Evolutionary conservation across 2,113 vertebrate genomes (phyloP), one percentile per base, ranked within the genome.

Genomic region (Oxygymnocypris stewartii): DNA sequence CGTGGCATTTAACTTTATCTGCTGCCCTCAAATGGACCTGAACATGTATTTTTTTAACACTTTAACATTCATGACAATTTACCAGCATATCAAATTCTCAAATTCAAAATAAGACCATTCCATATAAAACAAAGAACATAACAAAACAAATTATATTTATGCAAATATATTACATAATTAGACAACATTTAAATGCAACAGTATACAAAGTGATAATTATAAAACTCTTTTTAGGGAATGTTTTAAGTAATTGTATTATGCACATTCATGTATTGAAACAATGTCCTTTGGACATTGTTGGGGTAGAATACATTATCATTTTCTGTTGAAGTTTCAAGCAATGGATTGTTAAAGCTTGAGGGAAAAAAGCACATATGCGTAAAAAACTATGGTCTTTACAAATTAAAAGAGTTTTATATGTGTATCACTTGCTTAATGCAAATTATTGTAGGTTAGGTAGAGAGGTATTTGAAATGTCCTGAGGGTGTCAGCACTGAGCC

Each of bases 21-120:
- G 83, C 69, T 88, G 87, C 87, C 87, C 77, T 85, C 87, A 75
- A 51, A 79, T 44, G n/a, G n/a, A n/a, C n/a, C n/a, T n/a, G n/a
- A n/a, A n/a, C n/a, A n/a, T n/a, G n/a, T n/a, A n/a, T n/a, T n/a
- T n/a, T n/a, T n/a, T n/a, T n/a, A n/a, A n/a, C 18, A 71, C 18
- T 11, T 71, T 71, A 20, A 73, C 9, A n/a, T 42, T 9, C 28
- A 23, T 37, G 9, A 49, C 35, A 28, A 35, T 78, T 2, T 35
- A 78, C 18, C 0, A 35, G 6, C 13, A 78, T 31, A 20, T 47
- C 69, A 42, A 42, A 2, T 23, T 42, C 69, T 12, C 35, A 73
- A 42, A 73, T n/a, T 6, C 37, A 71, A 37, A 71, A 59, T n/a
- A 2, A 57, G 54, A n/a, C 31, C 16, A 73, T 42, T 42, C 10